Conservation (phyloP, 2,797 vertebrate genomes). For the Brachymystax lenok region DNA sequence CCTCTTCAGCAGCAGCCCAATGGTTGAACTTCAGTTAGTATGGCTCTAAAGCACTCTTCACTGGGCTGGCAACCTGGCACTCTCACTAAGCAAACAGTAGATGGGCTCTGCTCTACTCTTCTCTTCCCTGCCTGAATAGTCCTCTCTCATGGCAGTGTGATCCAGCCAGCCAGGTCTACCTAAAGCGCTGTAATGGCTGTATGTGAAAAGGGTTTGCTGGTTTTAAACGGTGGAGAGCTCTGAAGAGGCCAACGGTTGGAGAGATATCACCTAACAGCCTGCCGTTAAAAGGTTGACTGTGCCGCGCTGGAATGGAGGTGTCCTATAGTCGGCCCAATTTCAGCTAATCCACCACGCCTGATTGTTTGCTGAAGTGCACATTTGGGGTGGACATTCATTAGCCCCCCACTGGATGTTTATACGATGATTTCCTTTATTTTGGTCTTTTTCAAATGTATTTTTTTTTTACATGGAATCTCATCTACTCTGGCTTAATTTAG, state of each 20-base stretch:
- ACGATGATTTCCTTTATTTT: conserved; percentile 75
- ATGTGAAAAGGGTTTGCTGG: conserved; percentile 61
- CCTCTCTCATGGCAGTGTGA: conserved; percentile 42
- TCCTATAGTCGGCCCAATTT: conserved; percentile 70
- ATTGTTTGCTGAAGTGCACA: conserved; percentile 79
- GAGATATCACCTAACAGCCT: conserved; percentile 65
- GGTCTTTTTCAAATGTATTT: conserved; percentile 60
- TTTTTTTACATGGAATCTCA: conserved; percentile 42
- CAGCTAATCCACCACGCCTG: conserved; percentile 70
- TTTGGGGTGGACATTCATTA: conserved; percentile 71
- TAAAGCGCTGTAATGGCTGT: conserved; percentile 49
- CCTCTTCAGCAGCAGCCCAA: conserved; percentile 7
- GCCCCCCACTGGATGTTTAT: conserved; percentile 68
- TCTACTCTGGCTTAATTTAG: conserved; percentile 65
- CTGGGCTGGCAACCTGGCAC: not conserved
- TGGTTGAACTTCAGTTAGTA: conserved; percentile 1
- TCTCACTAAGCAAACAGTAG: not conserved
- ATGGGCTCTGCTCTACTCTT: not conserved
- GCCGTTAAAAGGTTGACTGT: conserved; percentile 67
- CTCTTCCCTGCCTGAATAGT: conserved; percentile 41
- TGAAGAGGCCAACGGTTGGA: conserved; percentile 58
- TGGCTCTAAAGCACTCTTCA: conserved; percentile 10
- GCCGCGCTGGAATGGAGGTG: conserved; percentile 26
- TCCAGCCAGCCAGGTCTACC: conserved; percentile 38
- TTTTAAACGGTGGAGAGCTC: conserved; percentile 55